Evolutionary conservation across 2,797 vertebrate genomes (phyloP), one percentile per base, ranked within the genome.

Genomic region (Pseudomugil gertrudae): DNA sequence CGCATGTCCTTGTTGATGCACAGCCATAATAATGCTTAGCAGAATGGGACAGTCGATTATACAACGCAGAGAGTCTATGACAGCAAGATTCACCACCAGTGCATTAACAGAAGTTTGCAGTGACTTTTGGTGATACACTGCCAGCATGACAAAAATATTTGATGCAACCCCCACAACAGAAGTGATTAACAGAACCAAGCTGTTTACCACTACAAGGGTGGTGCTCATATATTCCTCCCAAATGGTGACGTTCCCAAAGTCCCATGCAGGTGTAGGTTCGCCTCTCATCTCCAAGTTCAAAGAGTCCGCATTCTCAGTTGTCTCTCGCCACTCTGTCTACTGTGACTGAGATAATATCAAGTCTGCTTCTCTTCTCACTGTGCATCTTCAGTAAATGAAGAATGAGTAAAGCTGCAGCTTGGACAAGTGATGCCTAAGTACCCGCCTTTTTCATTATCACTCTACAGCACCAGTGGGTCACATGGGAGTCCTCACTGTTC

Each of bases 361-460:
- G 27, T 7, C 56, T 9, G 26, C 63, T 68, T 43, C 27, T 19
- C 38, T 59, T 19, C 61, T 56, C 27, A 1, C 27, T 15, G 30
- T 23, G 11, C 23, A 35, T 75, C 69, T 30, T 52, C 24, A 9
- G 62, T 57, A 69, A 74, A 61, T 76, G 71, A 80, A 58, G 62
- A 38, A 77, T n/a, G 63, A 56, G 38, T 43, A 72, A 72, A 84
- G 69, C 79, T 74, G 74, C 57, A 67, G 77, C 84, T 67, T 40
- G 79, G 84, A 81, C 67, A 81, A 76, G 74, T 87, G 66, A 61
- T 40, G 64, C 71, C 82, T 70, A 69, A 79, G 72, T 69, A 62
- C 84, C 88, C 91, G 65, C 86, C 90, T 85, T 87, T 85, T 91
- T 89, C 89, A 93, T 94, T 91, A 93, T 91, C 93, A 85, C 91